Conservation (phyloP, 2,888 invertebrate species). For the Ferdinandea cuprea region DNA sequence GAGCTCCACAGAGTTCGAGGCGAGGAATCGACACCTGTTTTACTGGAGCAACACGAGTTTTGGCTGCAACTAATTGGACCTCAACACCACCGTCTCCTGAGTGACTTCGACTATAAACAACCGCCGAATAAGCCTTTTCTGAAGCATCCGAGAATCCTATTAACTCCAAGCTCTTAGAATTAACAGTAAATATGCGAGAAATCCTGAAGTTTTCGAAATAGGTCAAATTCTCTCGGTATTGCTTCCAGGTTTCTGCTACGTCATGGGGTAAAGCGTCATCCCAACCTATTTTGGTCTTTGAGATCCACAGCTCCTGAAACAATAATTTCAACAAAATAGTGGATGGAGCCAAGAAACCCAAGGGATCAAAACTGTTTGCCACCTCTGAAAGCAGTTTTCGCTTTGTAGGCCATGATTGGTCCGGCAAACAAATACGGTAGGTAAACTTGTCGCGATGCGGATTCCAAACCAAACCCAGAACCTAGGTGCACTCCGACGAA, state of each 20-base stretch:
- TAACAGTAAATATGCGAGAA: too few species aligned
- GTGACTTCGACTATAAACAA: conserved; percentile 11
- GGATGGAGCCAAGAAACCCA: conserved; percentile 31
- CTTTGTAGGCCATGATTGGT: conserved; percentile 24
- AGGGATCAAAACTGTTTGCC: conserved; percentile 30
- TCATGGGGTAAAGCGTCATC: too few species aligned
- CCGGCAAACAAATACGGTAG: conserved; percentile 1
- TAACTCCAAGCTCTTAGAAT: conserved; percentile 24
- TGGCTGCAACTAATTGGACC: conserved; percentile 2
- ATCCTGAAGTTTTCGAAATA: conserved; percentile 43
- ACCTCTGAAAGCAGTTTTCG: conserved; percentile 8
- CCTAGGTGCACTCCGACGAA: conserved; percentile 26
- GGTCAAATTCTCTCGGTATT: conserved; percentile 32
- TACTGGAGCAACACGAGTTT: neutral
- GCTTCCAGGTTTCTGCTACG: too few species aligned
- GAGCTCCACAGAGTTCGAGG: conserved; percentile 13
- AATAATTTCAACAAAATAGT: conserved; percentile 32
- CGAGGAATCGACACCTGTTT: conserved; percentile 18
- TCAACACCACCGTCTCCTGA: neutral
- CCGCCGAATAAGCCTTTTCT: conserved; percentile 11
- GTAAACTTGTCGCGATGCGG: conserved; percentile 30
- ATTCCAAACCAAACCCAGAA: conserved; percentile 36
- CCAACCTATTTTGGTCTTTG: conserved; percentile 36
- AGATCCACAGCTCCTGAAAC: conserved; percentile 38
- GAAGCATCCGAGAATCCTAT: conserved; percentile 36